phyloP scores from a whole-genome alignment of 2,888 invertebrate species.

The Cryptocephalus moraei region DNA sequence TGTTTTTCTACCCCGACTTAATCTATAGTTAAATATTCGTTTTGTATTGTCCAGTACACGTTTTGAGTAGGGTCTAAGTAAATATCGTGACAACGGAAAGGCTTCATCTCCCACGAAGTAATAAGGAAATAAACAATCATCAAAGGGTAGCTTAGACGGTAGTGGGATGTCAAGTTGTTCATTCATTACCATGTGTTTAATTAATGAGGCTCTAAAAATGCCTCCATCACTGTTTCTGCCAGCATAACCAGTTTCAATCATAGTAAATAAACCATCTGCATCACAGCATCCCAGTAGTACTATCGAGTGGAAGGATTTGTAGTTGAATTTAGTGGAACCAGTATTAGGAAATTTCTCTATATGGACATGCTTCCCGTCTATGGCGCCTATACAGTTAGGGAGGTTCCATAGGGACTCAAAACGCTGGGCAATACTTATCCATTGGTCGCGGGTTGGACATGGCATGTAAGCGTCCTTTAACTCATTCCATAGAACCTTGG shows the following conservation, averaged over 20 bases:
- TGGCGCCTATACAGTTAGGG: slow-evolving; percentile 3
- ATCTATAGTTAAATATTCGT: background rate
- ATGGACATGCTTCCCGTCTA: slow-evolving; percentile 22
- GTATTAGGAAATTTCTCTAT: slow-evolving; percentile 19
- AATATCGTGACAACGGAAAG: background rate
- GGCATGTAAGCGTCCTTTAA: background rate
- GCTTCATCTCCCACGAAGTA: too few relatives aligned
- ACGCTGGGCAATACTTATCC: slow-evolving; percentile 10
- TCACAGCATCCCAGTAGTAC: slow-evolving; percentile 23
- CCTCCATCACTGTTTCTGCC: slow-evolving; percentile 26
- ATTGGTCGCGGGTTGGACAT: background rate
- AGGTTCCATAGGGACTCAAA: slow-evolving; percentile 20
- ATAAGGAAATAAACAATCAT: too few relatives aligned
- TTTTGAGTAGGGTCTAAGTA: background rate
- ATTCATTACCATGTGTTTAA: background rate
- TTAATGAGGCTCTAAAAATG: background rate
- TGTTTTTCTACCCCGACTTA: too few relatives aligned
- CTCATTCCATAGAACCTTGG: background rate
- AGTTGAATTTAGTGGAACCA: slow-evolving; percentile 18
- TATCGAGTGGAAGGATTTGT: slow-evolving; percentile 22
- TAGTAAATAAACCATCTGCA: slow-evolving; percentile 24
- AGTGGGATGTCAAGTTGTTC: background rate
- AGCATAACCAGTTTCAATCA: slow-evolving; percentile 23
- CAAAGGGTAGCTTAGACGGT: too few relatives aligned
- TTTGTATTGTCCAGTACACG: background rate